phyloP scores from a whole-genome alignment of 2,113 vertebrate species.

The Charina bottae region DNA sequence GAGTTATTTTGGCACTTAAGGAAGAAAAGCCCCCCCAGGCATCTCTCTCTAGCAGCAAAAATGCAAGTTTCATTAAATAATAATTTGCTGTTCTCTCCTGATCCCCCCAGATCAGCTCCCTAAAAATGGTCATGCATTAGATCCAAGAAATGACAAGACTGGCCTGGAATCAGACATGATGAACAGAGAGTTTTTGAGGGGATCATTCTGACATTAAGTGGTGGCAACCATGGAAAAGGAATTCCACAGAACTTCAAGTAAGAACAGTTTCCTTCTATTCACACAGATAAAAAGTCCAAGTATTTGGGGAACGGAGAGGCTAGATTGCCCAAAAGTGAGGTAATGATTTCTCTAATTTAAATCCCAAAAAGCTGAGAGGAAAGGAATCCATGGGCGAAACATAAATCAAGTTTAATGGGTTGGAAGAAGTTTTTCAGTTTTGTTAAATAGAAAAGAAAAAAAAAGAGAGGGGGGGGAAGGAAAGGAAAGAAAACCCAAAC shows the following conservation, averaged over 20 bases:
- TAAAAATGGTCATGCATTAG: not conserved
- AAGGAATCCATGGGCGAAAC: conserved; percentile 67
- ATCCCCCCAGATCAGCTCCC: not conserved
- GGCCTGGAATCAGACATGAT: too few relatives aligned
- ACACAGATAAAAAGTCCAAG: conserved; percentile 28
- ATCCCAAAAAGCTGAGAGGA: conserved; percentile 54
- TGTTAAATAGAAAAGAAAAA: conserved; percentile 67
- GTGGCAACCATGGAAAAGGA: not conserved
- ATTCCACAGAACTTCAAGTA: not conserved
- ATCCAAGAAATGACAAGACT: too few relatives aligned
- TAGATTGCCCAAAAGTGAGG: conserved; percentile 64
- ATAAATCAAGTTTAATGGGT: conserved; percentile 74
- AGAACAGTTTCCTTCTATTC: not conserved
- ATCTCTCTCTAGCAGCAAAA: not conserved
- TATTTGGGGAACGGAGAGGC: conserved; percentile 44
- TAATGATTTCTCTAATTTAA: conserved; percentile 58
- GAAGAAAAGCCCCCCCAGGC: not conserved
- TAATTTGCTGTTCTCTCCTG: not conserved
- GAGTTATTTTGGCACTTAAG: not conserved
- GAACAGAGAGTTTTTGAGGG: too few relatives aligned
- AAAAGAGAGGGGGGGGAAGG: too few relatives aligned
- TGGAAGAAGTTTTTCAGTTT: conserved; percentile 75
- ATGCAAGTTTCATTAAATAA: not conserved
- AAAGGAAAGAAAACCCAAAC: conserved; percentile 51
- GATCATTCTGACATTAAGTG: not conserved